Conservation (phyloP, 2,888 invertebrate species). For the Eilema caniola region DNA sequence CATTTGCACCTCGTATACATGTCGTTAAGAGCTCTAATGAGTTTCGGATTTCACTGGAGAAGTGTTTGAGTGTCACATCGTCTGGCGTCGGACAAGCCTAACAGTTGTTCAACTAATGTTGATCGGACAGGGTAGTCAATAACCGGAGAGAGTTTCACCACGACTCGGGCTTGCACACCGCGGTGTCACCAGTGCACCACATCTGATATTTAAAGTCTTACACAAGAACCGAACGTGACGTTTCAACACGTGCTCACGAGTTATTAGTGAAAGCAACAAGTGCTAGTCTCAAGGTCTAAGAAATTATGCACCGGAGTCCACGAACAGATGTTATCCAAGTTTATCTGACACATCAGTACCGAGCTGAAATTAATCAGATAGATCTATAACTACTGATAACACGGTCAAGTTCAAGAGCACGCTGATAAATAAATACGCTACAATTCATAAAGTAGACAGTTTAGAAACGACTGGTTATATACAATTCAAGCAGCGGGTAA, state of each 20-base stretch:
- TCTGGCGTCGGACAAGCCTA: conserved; percentile 36
- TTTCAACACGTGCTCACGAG: conserved; percentile 47
- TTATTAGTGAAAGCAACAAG: conserved; percentile 79
- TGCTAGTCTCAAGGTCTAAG: conserved; percentile 71
- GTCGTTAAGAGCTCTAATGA: conserved; percentile 74
- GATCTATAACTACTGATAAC: conserved; percentile 62
- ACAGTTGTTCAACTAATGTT: conserved; percentile 66
- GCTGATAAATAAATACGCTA: conserved; percentile 64
- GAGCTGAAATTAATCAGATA: conserved; percentile 63
- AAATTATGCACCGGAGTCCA: conserved; percentile 63
- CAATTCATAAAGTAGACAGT: conserved; percentile 61
- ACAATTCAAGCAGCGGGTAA: conserved; percentile 65
- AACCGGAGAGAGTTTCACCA: conserved; percentile 68
- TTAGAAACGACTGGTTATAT: conserved; percentile 64
- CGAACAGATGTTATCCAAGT: conserved; percentile 43
- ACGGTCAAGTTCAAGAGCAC: conserved; percentile 78
- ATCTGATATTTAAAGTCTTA: conserved; percentile 72
- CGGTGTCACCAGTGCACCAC: conserved; percentile 52
- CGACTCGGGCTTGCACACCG: conserved; percentile 60
- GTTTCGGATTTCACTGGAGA: conserved; percentile 71
- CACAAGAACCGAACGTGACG: conserved; percentile 65
- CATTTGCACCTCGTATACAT: conserved; percentile 64
- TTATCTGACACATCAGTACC: conserved; percentile 40
- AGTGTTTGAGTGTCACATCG: conserved; percentile 66
- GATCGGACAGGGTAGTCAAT: conserved; percentile 69